Evolutionary conservation across 2,797 vertebrate genomes (phyloP).

Genomic region (Amazonetta brasiliensis): DNA sequence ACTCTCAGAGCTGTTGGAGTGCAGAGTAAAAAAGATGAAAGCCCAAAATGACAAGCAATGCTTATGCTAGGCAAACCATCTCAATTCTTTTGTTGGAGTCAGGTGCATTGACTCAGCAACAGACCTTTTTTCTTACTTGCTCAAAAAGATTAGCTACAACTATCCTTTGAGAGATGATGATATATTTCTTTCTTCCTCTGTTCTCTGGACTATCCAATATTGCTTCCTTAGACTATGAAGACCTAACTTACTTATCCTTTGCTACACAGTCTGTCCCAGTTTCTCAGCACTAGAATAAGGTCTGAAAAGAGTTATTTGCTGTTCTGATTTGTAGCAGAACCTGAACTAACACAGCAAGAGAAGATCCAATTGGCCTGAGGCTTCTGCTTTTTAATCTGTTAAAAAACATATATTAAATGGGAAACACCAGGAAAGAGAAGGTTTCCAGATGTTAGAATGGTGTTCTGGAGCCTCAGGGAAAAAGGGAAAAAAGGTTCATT

Average conservation of each 20-base stretch:
- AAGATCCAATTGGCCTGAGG: neutral
- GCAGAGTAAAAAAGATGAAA: neutral
- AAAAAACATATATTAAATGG: neutral
- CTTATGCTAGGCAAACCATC: neutral
- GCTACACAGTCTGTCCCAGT: neutral
- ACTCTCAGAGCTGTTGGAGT: slow-evolving; percentile 13
- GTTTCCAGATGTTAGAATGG: slow-evolving; percentile 26
- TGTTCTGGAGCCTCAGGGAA: neutral
- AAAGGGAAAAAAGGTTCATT: neutral
- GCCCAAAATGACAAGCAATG: neutral
- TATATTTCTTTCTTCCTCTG: neutral
- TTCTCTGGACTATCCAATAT: neutral
- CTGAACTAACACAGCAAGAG: neutral
- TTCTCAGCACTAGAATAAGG: neutral
- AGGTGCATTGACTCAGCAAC: neutral
- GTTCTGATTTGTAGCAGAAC: neutral
- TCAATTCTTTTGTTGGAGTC: neutral
- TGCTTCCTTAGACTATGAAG: neutral
- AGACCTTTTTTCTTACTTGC: neutral
- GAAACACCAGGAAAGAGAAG: slow-evolving; percentile 14
- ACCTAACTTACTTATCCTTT: neutral
- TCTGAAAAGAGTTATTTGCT: neutral
- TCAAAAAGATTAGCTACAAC: neutral
- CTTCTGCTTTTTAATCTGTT: slow-evolving; percentile 1
- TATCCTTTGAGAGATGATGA: neutral